Conservation (phyloP, 2,113 vertebrate species). For the Thinocorus orbignyianus region DNA sequence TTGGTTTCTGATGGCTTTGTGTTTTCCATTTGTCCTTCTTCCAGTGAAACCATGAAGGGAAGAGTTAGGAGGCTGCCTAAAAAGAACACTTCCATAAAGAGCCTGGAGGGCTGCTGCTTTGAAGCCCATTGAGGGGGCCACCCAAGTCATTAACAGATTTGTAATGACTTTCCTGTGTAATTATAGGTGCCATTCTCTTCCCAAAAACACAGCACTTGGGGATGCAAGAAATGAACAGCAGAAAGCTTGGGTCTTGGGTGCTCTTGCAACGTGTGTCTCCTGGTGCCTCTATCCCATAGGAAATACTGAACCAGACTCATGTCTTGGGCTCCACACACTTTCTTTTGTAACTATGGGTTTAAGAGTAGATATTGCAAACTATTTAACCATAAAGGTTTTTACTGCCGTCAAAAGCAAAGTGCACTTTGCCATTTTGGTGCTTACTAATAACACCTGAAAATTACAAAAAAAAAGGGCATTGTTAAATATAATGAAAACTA, state of each 20-base stretch:
- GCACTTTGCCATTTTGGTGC: not conserved
- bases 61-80: not conserved
- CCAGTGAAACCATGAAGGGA: not conserved
- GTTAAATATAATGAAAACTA: not conserved
- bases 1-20: not conserved
- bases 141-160: not conserved
- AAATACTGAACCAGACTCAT: not conserved
- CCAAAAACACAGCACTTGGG: not conserved
- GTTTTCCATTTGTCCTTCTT: not conserved
- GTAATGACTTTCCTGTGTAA: not conserved
- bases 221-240: not conserved
- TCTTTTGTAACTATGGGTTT: not conserved
- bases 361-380: not conserved
- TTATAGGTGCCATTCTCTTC: not conserved
- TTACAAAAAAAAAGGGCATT: not conserved
- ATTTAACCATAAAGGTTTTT: not conserved
- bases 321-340: not conserved
- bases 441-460: not conserved
- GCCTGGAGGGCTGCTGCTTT: not conserved
- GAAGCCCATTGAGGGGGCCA: not conserved
- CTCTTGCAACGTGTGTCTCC: not conserved
- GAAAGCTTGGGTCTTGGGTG: not conserved
- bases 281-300: rapidly evolving
- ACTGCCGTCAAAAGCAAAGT: not conserved
- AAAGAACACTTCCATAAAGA: not conserved